These are phyloP conservation scores for Biston betularia DNA, from an alignment of 2,888 invertebrate species.

Conservation along the genomic window DNA sequence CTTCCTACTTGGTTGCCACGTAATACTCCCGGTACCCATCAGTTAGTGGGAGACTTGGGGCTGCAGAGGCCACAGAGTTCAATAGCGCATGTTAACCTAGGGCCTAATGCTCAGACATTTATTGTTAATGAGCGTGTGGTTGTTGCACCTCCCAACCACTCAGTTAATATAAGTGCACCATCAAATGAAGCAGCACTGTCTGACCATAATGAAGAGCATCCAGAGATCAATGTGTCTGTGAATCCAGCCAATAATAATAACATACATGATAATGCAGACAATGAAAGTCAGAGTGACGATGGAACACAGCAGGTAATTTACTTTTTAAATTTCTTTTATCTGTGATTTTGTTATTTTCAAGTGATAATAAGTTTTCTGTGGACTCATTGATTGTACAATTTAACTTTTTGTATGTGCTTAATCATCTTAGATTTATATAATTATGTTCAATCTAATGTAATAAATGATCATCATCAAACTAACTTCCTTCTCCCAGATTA, in stretches of 20 bases:
- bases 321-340: neutral
- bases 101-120: slow-evolving; percentile 67
- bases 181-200: slow-evolving; percentile 72
- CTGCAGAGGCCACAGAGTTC: slow-evolving; percentile 76
- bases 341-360: neutral
- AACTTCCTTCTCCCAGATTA: no score
- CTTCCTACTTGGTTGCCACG: slow-evolving; percentile 79
- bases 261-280: slow-evolving; percentile 77
- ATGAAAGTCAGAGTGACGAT: slow-evolving; percentile 81
- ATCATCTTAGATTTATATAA: no score
- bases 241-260: slow-evolving; percentile 81
- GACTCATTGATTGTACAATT: no score
- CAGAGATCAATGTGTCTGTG: slow-evolving; percentile 75
- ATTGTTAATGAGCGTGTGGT: slow-evolving; percentile 68
- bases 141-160: slow-evolving; percentile 60
- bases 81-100: slow-evolving; percentile 73
- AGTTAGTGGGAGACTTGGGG: slow-evolving; percentile 59
- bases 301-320: slow-evolving; percentile 72
- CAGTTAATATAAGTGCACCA: slow-evolving; percentile 62
- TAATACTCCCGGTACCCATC: slow-evolving; percentile 70
- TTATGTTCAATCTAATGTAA: no score
- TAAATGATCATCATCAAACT: no score
- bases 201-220: slow-evolving; percentile 63
- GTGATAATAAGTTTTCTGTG: no score
- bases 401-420: no score